These are phyloP conservation scores for Caenorhabditis tropicalis DNA, from an alignment of 1,140 invertebrate species.

Conservation along the genomic window DNA sequence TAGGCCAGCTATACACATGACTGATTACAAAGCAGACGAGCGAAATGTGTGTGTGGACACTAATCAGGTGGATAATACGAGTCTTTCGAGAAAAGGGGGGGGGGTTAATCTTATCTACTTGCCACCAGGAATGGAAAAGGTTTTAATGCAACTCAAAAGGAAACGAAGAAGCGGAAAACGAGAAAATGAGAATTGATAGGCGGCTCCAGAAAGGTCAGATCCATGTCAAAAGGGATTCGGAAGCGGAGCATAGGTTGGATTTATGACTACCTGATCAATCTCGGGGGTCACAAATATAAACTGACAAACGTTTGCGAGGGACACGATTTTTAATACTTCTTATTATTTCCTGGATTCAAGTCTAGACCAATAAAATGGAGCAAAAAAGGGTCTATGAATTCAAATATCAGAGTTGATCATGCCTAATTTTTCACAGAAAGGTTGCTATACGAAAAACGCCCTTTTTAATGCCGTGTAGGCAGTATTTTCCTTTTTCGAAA, in stretches of 20 bases:
- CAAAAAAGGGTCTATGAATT: not conserved
- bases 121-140: not conserved
- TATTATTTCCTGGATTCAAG: no score
- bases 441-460: no score
- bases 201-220: no score
- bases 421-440: no score
- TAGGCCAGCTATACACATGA: slow-evolving; percentile 16
- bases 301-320: no score
- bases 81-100: not conserved
- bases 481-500: no score
- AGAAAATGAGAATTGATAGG: no score
- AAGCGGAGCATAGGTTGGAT: not conserved
- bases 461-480: no score
- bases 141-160: not conserved
- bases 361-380: not conserved
- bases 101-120: slow-evolving; percentile 10
- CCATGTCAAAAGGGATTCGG: not conserved
- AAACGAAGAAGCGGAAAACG: not conserved
- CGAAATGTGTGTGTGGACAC: not conserved
- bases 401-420: no score
- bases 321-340: no score
- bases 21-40: not conserved
- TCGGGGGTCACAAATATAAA: no score
- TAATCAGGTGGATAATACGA: not conserved
- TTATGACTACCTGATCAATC: not conserved